Percentiles rank a stretch among this genome's conserved stretches.
These are phyloP conservation scores for Rallus crepitans DNA, from an alignment of 2,797 vertebrate species.

Conservation along the genomic window DNA sequence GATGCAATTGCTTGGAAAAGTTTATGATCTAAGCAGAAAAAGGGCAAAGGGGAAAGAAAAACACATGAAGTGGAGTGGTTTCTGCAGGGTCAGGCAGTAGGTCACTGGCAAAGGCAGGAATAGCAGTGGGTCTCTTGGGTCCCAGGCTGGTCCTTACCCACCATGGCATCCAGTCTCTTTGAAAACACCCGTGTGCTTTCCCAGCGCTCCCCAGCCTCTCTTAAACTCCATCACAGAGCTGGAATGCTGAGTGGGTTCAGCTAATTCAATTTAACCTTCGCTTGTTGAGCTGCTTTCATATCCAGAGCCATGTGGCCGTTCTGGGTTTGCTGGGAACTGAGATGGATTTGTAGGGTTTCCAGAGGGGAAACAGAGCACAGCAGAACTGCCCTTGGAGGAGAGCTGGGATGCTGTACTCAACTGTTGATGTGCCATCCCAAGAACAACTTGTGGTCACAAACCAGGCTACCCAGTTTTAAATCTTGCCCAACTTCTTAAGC, in stretches of 20 bases:
- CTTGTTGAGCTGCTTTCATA: background rate
- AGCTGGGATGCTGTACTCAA: background rate
- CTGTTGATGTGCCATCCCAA: background rate
- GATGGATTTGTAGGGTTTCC: background rate
- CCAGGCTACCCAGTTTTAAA: background rate
- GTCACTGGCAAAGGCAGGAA: background rate
- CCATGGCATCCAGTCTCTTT: background rate
- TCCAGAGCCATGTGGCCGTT: background rate
- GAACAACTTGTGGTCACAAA: background rate
- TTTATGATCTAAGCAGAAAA: constrained; percentile 17
- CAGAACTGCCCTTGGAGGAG: background rate
- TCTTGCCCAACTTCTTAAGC: background rate
- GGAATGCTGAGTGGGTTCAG: background rate
- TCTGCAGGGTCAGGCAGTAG: background rate
- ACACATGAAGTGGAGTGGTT: background rate
- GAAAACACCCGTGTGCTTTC: background rate
- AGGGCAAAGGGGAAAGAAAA: background rate
- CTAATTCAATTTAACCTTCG: background rate
- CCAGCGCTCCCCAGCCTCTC: background rate
- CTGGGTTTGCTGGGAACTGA: background rate
- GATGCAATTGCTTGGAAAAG: constrained; percentile 31
- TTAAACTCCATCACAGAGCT: background rate
- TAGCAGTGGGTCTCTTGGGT: background rate
- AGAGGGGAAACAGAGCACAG: background rate
- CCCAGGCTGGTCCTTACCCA: background rate